These are phyloP conservation scores for Sciurus vulgaris DNA, from an alignment of 2,797 vertebrate species.

Conservation along the genomic window DNA sequence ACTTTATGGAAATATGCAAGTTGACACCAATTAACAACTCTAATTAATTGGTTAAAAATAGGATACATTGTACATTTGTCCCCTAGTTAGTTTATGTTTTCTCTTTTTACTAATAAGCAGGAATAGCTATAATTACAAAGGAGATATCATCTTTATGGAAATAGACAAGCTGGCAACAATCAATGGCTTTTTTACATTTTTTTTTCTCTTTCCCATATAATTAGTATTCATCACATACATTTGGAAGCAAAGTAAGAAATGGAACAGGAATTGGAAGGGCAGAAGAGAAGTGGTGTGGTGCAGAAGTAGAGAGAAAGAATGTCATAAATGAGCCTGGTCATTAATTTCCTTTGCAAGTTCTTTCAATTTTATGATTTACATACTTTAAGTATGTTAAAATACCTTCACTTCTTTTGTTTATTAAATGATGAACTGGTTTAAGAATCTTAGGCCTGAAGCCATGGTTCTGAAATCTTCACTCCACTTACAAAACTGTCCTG, in stretches of 20 bases:
- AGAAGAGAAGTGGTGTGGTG: not conserved
- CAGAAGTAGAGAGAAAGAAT: not conserved
- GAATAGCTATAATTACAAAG: slow-evolving; percentile 36
- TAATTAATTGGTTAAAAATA: not conserved
- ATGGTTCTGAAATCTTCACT: not conserved
- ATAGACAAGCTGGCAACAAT: not conserved
- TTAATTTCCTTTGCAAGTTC: not conserved
- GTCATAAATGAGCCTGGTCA: not conserved
- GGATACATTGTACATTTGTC: not conserved
- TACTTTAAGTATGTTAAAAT: not conserved
- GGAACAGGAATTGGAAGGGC: not conserved
- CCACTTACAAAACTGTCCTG: slow-evolving; percentile 19
- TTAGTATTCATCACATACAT: not conserved
- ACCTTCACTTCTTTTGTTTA: not conserved
- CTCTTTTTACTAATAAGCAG: not conserved
- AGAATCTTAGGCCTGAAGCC: not conserved
- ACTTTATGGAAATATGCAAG: not conserved
- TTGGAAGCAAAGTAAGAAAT: not conserved
- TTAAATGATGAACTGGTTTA: not conserved
- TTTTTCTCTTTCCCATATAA: not conserved
- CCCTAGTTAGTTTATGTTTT: not conserved
- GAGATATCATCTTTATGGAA: not conserved
- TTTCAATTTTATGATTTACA: slow-evolving; percentile 69
- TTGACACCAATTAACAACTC: not conserved
- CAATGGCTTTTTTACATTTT: not conserved